These are phyloP conservation scores for Rhaphigaster nebulosa DNA, from an alignment of 2,888 invertebrate genomes.

Conservation along the genomic window DNA sequence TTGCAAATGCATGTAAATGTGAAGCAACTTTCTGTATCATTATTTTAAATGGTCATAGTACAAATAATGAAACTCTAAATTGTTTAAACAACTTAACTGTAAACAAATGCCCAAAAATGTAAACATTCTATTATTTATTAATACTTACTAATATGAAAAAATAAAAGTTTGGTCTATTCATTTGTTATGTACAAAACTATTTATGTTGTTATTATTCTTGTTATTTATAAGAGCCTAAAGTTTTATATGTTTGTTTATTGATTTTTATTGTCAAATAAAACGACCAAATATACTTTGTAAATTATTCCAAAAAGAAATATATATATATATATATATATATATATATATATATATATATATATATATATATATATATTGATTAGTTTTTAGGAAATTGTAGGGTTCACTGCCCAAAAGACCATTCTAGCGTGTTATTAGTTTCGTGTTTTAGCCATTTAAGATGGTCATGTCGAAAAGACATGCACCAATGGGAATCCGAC, in stretches of 20 bases:
- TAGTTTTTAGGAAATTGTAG: slow-evolving; percentile 39
- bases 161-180: neutral
- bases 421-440: slow-evolving; percentile 27
- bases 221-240: neutral
- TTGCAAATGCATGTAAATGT: neutral
- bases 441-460: slow-evolving; percentile 13
- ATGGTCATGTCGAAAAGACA: neutral
- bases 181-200: neutral
- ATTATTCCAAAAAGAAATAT: neutral
- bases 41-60: neutral
- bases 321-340: neutral
- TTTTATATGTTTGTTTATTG: neutral
- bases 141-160: neutral
- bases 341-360: neutral
- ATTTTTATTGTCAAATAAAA: slow-evolving; percentile 7
- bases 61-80: neutral
- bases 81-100: too few species aligned
- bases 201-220: neutral
- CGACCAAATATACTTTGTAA: slow-evolving; percentile 21
- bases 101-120: neutral
- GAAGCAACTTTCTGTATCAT: neutral
- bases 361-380: neutral
- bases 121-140: neutral
- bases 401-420: slow-evolving; percentile 25
- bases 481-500: slow-evolving; percentile 51